Evolutionary conservation across 2,113 vertebrate species (phyloP).

Genomic region (Galbula dea): DNA sequence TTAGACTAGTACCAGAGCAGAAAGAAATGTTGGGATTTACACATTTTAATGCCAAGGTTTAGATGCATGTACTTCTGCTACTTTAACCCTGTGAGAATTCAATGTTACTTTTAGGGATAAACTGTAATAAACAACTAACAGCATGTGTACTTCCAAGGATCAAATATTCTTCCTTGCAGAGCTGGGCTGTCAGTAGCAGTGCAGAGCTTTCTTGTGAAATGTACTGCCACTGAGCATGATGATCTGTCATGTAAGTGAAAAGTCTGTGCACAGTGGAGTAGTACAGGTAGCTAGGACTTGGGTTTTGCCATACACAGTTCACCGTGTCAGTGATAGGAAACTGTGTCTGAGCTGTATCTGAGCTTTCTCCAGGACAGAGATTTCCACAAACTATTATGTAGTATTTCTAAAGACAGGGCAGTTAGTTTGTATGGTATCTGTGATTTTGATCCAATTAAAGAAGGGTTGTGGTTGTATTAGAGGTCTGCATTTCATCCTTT

Average conservation of each 20-base stretch:
- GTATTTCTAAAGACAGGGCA: neutral
- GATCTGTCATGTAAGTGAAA: neutral
- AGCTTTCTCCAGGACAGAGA: neutral
- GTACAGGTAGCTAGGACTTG: neutral
- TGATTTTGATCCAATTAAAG: neutral
- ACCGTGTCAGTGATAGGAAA: neutral
- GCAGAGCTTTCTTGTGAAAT: neutral
- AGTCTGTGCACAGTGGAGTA: neutral
- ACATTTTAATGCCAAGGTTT: neutral
- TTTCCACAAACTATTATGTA: neutral
- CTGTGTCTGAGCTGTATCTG: neutral
- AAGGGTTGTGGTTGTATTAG: neutral
- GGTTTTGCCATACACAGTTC: neutral
- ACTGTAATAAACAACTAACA: neutral
- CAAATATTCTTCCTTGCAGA: neutral
- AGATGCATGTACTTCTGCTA: neutral
- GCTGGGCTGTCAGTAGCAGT: neutral
- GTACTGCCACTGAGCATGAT: neutral
- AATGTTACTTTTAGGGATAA: neutral
- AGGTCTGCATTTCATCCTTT: neutral
- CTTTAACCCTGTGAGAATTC: neutral
- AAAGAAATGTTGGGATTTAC: neutral
- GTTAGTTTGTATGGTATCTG: neutral
- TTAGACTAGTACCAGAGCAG: neutral
- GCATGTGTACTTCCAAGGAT: neutral